Evolutionary conservation across 2,113 vertebrate genomes (phyloP).

Genomic region (rat (Rattus norvegicus)): GRCr8 NC_086029.1:18589501-18590000

Average conservation of each 20-base stretch:
- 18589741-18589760: background rate
- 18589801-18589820: background rate
- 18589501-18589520: background rate
- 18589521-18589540: background rate
- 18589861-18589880: background rate
- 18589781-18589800: background rate
- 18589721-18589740: background rate
- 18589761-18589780: background rate
- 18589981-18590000: background rate
- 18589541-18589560: background rate
- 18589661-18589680: background rate
- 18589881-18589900: background rate
- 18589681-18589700: background rate
- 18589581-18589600: background rate
- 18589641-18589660: background rate
- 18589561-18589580: background rate
- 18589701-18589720: background rate
- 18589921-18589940: background rate
- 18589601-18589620: background rate
- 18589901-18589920: constrained; percentile 1
- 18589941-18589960: background rate
- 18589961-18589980: background rate
- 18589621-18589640: background rate
- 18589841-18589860: background rate
- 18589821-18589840: background rate